phyloP scores from a whole-genome alignment of 2,888 invertebrate species.

The Drosophila pseudotakahashii region DNA sequence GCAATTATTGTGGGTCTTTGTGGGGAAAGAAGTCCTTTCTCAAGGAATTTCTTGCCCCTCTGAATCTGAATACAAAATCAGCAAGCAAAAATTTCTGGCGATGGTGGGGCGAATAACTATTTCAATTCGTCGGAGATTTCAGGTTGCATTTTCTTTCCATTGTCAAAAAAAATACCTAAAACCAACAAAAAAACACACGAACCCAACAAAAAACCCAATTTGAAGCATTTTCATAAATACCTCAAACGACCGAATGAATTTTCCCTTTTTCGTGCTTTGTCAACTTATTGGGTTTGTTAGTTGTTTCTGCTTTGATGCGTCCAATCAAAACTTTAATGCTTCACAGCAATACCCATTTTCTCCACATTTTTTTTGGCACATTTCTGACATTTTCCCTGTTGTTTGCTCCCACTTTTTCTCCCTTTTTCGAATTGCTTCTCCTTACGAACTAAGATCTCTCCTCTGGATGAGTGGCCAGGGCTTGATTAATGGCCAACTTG shows the following conservation, averaged over 20 bases:
- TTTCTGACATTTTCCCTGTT: constrained; percentile 3
- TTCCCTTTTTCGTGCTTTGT: constrained; percentile 27
- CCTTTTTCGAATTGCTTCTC: constrained; percentile 1
- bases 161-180: constrained; percentile 20
- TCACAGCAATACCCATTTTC: constrained; percentile 34
- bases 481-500: constrained; percentile 73
- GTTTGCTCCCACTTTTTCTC: background rate
- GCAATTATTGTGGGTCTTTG: constrained; percentile 65
- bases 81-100: background rate
- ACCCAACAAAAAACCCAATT: constrained; percentile 46
- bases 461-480: constrained; percentile 28
- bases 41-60: constrained; percentile 39
- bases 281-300: constrained; percentile 48
- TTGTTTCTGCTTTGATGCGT: constrained; percentile 66
- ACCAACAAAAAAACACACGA: constrained; percentile 9
- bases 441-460: background rate
- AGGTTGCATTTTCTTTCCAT: constrained; percentile 54
- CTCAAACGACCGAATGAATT: constrained; percentile 30
- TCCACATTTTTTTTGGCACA: background rate
- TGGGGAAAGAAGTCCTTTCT: constrained; percentile 25
- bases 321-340: constrained; percentile 75
- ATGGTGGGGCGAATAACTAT: constrained; percentile 58
- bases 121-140: constrained; percentile 67
- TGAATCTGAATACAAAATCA: constrained; percentile 11
- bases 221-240: constrained; percentile 47